phyloP scores from a whole-genome alignment of 2,113 vertebrate species.

The Centropus unirufus region DNA sequence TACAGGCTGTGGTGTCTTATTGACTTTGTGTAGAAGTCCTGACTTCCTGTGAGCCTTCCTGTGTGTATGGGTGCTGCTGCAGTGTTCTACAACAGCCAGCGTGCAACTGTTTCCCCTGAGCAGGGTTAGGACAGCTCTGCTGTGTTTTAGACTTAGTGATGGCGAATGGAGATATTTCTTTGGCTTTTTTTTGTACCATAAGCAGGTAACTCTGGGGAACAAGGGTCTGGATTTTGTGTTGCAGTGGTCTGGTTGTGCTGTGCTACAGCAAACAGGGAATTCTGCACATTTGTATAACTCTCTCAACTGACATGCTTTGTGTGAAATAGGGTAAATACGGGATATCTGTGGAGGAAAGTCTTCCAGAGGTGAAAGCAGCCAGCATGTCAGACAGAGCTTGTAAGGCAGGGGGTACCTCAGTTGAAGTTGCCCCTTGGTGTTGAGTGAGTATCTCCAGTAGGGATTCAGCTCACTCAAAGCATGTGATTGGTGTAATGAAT shows the following conservation, averaged over 20 bases:
- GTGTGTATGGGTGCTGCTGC: rapidly evolving
- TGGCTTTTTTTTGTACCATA: background rate
- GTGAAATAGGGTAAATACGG: no score
- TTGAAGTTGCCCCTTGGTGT: background rate
- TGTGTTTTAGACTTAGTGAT: background rate
- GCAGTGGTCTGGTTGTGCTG: background rate
- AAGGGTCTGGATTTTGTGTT: background rate
- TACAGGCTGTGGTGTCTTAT: background rate
- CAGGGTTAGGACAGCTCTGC: background rate
- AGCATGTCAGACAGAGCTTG: rapidly evolving
- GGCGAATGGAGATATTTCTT: background rate
- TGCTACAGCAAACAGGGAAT: background rate
- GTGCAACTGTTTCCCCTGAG: background rate
- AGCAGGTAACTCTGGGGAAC: background rate
- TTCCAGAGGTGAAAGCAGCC: background rate
- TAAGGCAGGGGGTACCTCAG: background rate
- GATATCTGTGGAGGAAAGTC: background rate
- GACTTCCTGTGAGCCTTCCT: background rate
- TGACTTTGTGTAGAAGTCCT: background rate
- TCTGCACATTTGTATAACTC: background rate
- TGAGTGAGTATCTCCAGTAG: no score
- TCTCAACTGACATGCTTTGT: rapidly evolving
- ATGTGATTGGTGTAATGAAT: background rate
- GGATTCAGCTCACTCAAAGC: background rate
- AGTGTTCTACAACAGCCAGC: background rate